Evolutionary conservation across 1,140 invertebrate genomes (phyloP), one percentile per base, ranked within the genome.

Genomic region (Heliconius eleuchia): DNA sequence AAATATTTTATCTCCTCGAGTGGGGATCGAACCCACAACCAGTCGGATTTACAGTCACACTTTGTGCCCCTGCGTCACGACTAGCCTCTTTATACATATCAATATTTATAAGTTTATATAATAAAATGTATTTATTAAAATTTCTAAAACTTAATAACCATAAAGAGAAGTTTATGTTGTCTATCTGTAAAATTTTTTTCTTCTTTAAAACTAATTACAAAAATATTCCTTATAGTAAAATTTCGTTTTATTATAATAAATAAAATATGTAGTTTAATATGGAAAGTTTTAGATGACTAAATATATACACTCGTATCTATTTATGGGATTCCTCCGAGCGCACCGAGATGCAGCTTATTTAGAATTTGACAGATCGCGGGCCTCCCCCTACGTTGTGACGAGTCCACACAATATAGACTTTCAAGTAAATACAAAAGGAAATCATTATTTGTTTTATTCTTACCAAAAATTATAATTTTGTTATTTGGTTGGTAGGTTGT

Each of bases 321-420:
- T 66, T 66, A 66, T 30, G 27, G 30, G 4, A 30, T 30, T 66
- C 60, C 60, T 66, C 60, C 27, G 27, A 66, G 60, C 60, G 60
- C 60, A 66, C 27, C 16, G 60, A 66, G 60, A 66, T 66, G 60
- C 71, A 52, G 80, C 74, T 82, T 82, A 82, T 82, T 82, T 79
- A 77, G 74, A 73, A 75, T 77, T 74, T 89, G 87, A 88, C 88
- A 88, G 85, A 71, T 74, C 83, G 84, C 84, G 82, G 80, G 82
- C 76, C 77, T 78, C 80, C 77, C 84, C 77, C 78, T 79, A 80
- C 84, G 83, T 82, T 88, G 77, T 84, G 82, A 85, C 82, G 86
- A 88, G 86, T 86, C 83, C 84, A 87, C 83, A 73, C 74, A 34
- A 13, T 75, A 74, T 74, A 85, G 82, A 80, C 19, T 52, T 71